Evolutionary conservation across 35 echinoderm and acorn worm genomes (phyloP), one percentile per base, ranked within the genome.

Genomic region (Eucidaris tribuloides): DNA sequence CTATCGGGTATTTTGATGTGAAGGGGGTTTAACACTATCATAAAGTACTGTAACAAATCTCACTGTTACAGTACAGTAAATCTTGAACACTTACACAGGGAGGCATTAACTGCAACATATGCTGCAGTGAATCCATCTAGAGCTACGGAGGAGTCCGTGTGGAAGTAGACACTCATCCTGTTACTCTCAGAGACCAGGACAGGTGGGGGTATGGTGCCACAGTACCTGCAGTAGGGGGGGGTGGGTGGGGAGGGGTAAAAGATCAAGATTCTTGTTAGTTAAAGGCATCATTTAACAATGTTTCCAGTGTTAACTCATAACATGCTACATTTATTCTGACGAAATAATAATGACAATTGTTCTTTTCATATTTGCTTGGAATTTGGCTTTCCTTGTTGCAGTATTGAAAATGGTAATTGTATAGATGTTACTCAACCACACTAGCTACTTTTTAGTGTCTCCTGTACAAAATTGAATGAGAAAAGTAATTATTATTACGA

Each of bases 111-210:
- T 7, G 83, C 54, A 29, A 93, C 80, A 82, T 98, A 98, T 31
- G 58, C 55, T 1, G 86, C 90, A 42, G 65, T 87, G 37, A 98
- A 98, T 15, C 95, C 95, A 22, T 98, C 95, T 11, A 44, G 49
- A 11, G 86, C 81, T 33, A 98, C 63, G 42, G 86, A 93, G 2
- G 60, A 62, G 50, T 98, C 95, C 3, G 95, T 82, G 40, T 85
- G 64, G 58, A 98, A 98, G 68, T 93, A 29, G 18, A 98, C 86
- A 2, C 82, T 93, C 83, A 93, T 90, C 30, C 79, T 5, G 57
- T 93, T 98, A 11, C 90, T 87, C 0, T 25, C 25, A 48, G 82
- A 84, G 7, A 87, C 90, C 22, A 87, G 36, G 32, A 68, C 58
- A 2, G 86, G 95, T 46, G 90, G 95, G 0, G 71, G 55, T 36